Percentiles rank a stretch among this genome's conserved stretches.
Evolutionary conservation across 1,140 invertebrate species (phyloP).

Genomic region (Diuraphis noxia): DNA sequence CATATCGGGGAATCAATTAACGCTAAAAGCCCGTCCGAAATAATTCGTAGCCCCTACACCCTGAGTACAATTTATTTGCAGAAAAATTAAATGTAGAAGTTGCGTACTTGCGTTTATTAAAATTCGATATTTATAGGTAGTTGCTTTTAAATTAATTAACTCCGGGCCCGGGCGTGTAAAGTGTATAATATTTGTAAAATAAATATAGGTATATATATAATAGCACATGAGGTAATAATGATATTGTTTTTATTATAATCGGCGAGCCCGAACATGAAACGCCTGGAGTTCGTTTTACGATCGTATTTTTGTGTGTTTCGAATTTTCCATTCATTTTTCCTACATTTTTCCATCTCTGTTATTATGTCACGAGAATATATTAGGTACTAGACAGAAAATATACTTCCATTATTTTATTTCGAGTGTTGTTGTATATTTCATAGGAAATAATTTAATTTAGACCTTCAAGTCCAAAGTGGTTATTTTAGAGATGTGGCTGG

Average conservation of each 20-base stretch:
- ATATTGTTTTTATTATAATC: neutral
- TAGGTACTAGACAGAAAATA: neutral
- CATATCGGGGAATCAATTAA: neutral
- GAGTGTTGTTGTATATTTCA: neutral
- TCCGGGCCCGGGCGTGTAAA: neutral
- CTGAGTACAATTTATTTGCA: neutral
- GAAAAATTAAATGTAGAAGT: neutral
- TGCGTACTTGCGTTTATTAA: neutral
- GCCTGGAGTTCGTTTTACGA: neutral
- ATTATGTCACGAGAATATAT: neutral
- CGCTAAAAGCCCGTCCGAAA: neutral
- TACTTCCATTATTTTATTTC: neutral
- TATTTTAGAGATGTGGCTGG: neutral
- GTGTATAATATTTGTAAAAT: neutral
- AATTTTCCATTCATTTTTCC: neutral
- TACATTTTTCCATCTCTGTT: neutral
- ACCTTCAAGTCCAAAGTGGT: neutral
- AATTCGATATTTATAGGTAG: constrained; percentile 1
- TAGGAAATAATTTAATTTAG: neutral
- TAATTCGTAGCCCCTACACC: neutral
- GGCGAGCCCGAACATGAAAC: neutral
- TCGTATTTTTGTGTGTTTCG: neutral
- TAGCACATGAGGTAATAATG: neutral
- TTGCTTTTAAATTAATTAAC: neutral
- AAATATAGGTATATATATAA: neutral